These are phyloP conservation scores for Alaudala cheleensis DNA, from an alignment of 2,113 vertebrate species.

Conservation along the genomic window DNA sequence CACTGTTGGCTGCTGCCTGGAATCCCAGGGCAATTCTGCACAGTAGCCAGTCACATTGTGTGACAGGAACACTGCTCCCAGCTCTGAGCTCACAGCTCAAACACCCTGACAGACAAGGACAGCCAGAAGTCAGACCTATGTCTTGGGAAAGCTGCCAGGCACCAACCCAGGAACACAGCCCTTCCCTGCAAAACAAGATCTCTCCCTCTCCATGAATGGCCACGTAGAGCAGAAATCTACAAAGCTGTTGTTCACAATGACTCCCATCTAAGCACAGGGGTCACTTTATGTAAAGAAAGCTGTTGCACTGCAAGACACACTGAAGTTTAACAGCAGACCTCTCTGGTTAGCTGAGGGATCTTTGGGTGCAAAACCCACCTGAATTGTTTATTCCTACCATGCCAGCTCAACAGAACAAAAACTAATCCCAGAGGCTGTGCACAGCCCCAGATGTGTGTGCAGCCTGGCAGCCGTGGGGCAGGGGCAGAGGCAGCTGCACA, in stretches of 20 bases:
- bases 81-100: background rate
- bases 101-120: background rate
- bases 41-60: background rate
- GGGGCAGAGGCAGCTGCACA: rapidly evolving
- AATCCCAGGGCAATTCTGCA: background rate
- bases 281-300: background rate
- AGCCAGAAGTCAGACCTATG: background rate
- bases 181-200: background rate
- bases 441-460: background rate
- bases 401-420: background rate
- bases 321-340: background rate
- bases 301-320: background rate
- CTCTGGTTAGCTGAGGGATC: background rate
- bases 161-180: background rate
- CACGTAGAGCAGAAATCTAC: background rate
- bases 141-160: background rate
- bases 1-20: background rate
- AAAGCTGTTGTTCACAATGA: background rate
- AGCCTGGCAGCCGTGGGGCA: background rate
- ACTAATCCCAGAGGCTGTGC: background rate
- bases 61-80: background rate
- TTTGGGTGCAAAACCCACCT: background rate
- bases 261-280: background rate
- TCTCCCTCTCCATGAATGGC: background rate
- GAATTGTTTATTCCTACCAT: background rate